phyloP scores from a whole-genome alignment of 2,113 vertebrate species.

The Passer domesticus region DNA sequence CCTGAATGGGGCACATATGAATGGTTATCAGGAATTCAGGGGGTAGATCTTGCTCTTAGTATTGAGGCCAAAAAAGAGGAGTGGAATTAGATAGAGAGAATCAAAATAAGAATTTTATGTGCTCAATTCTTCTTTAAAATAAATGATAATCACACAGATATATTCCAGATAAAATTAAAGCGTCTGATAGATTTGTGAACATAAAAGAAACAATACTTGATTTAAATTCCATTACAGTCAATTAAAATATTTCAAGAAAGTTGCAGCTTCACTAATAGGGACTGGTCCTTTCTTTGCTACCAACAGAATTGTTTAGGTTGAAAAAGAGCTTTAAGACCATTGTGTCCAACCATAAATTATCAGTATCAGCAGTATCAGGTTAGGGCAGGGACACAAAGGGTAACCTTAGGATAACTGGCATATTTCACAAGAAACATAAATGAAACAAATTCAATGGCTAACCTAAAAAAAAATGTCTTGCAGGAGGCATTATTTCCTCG shows the following conservation, averaged over 20 bases:
- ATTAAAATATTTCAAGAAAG: background rate
- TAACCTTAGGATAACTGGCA: background rate
- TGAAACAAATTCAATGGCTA: background rate
- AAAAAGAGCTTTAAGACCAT: background rate
- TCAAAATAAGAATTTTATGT: background rate
- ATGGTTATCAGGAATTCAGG: background rate
- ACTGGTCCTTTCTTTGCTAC: background rate
- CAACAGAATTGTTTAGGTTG: background rate
- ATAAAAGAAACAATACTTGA: background rate
- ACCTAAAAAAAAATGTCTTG: slow-evolving; percentile 72
- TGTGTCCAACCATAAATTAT: background rate
- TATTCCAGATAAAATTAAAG: background rate
- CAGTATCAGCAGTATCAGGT: background rate
- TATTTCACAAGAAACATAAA: background rate
- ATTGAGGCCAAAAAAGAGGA: background rate
- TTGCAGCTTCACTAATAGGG: background rate
- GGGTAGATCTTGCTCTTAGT: background rate
- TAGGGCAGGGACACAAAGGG: background rate
- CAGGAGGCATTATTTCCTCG: slow-evolving; percentile 57
- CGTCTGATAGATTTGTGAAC: background rate
- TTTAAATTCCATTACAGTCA: background rate
- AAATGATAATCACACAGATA: background rate
- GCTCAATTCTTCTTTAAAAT: background rate
- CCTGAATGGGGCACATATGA: background rate
- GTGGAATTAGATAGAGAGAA: background rate